Base-by-base conservation (phyloP, 2,113 vertebrate species). In the Gavia stellata region DNA sequence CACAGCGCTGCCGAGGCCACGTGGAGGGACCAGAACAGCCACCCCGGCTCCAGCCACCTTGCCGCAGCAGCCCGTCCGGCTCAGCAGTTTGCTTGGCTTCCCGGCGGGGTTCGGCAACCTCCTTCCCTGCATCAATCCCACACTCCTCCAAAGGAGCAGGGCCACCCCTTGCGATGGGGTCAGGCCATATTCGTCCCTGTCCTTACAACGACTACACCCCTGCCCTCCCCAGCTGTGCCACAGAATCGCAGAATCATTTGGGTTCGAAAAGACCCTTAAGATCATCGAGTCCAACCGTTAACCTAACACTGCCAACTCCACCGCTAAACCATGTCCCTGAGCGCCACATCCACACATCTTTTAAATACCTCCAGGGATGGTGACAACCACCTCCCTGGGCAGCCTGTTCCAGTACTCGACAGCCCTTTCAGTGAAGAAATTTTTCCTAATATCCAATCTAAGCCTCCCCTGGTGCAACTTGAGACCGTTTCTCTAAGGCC, bases 201-300 rank as follows among this genome's bases (percentile, higher is more conserved):
- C 38, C 34, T 67, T 9, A 10, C 42, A 49, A 36, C 3, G 0
- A 36, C 18, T 24, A 7, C 45, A 8, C 18, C 38, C 24, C 66
- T 49, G 55, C 28, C 21, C 38, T 78, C 34, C 42, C 44, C 68
- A 44, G 70, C 23, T 25, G 53, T 5, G 1, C 49, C 71, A 56
- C 56, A 19, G n/a, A 44, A 44, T 21, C 14, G 3, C 31, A 52
- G 59, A 42, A n/a, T 36, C 28, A 13, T 4, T 42, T 0, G 2
- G 42, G 74, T 10, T 55, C 44, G 24, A 38, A 62, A 67, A 78
- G 16, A 21, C 16, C 36, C 6, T 47, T 19, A 36, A 38, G 77
- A 8, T 16, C 31, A 36, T 9, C 14, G 0, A 49, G 28, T 18
- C n/a, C 50, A 14, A 3, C 33, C 6, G 0, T 7, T 3, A 24